These are phyloP conservation scores for Ophiothrix spiculata DNA, from an alignment of 35 echinoderm and acorn worm genomes.

Conservation along the genomic window DNA sequence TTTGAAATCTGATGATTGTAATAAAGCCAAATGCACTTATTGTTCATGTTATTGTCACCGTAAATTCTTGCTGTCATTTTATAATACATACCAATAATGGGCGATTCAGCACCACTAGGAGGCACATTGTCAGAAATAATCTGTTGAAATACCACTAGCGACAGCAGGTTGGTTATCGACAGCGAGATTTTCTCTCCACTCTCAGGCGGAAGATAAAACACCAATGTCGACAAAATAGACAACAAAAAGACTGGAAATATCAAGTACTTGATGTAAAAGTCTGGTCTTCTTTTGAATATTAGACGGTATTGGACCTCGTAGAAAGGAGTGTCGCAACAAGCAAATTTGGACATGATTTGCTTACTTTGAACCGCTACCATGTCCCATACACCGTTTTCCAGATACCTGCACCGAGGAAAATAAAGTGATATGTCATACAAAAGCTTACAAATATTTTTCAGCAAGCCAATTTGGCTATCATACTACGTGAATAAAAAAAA, in stretches of 20 bases:
- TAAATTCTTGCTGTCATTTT: too few species aligned
- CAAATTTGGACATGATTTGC: not conserved
- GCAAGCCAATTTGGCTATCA: not conserved
- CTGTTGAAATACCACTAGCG: conserved; percentile 70
- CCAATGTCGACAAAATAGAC: conserved; percentile 24
- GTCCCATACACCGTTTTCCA: not conserved
- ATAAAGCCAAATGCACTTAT: too few species aligned
- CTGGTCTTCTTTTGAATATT: not conserved
- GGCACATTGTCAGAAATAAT: conserved; percentile 48
- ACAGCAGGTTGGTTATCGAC: conserved; percentile 55
- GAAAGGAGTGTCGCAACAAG: not conserved
- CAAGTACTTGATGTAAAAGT: not conserved
- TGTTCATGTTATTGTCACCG: too few species aligned
- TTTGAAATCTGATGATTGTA: too few species aligned
- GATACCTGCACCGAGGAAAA: not conserved
- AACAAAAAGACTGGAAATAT: conserved; percentile 33
- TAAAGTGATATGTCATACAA: not conserved
- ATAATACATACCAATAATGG: conserved; percentile 1
- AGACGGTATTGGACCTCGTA: not conserved
- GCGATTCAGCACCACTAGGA: conserved; percentile 26
- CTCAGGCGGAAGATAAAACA: conserved; percentile 50
- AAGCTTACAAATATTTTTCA: too few species aligned
- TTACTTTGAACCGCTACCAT: not conserved
- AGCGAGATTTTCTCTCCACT: conserved; percentile 69
- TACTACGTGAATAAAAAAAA: too few species aligned